A percentile compares a stretch with the other conserved stretches of the same genome.
phyloP scores from a whole-genome alignment of 1,140 invertebrate species.

The Neotoxoptera formosana region DNA sequence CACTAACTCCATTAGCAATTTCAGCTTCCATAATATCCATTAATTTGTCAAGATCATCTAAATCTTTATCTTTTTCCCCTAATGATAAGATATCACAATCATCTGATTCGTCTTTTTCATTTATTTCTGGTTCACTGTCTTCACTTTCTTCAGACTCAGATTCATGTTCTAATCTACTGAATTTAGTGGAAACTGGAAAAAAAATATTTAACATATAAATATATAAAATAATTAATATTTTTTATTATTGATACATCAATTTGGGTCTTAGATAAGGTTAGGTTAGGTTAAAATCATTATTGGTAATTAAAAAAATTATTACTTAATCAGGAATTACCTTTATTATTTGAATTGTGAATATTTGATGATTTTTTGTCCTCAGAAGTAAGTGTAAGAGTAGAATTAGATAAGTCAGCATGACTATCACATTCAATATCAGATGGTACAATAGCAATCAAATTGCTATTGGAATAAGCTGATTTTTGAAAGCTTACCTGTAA shows the following conservation, averaged over 20 bases:
- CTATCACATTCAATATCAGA: constrained; percentile 23
- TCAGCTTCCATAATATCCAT: constrained; percentile 55
- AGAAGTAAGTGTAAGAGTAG: neutral
- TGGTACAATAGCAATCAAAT: constrained; percentile 53
- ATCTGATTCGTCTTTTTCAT: constrained; percentile 36
- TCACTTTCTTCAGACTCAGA: constrained; percentile 51
- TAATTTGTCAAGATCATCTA: constrained; percentile 49
- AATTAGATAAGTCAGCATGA: neutral
- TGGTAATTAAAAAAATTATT: neutral
- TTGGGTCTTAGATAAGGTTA: no score
- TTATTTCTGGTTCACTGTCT: constrained; percentile 3
- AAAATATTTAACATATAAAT: neutral
- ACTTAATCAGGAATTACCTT: constrained; percentile 1
- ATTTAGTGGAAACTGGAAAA: constrained; percentile 46
- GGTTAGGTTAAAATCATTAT: neutral
- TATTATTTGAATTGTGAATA: neutral
- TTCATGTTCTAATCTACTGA: constrained; percentile 49
- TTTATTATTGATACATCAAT: no score
- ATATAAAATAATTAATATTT: neutral
- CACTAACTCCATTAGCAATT: neutral
- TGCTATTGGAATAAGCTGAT: constrained; percentile 30
- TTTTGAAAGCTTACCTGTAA: constrained; percentile 32
- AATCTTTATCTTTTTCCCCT: constrained; percentile 48
- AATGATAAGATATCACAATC: constrained; percentile 47
- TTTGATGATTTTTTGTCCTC: neutral